These are phyloP conservation scores for Troglohyphantes excavatus DNA, from an alignment of 2,888 invertebrate genomes.

Conservation along the genomic window DNA sequence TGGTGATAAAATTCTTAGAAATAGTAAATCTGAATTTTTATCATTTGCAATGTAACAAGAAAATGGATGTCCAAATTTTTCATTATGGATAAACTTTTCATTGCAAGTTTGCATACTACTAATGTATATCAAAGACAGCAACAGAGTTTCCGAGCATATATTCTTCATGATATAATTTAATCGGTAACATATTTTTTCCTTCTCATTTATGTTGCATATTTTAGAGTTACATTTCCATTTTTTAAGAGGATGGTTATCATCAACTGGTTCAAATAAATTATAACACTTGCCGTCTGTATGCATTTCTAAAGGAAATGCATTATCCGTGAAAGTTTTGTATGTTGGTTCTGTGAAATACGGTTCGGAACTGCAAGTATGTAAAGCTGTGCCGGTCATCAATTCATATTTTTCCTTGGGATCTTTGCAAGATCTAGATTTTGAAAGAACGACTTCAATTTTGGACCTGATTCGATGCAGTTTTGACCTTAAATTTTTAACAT, in stretches of 20 bases:
- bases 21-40: neutral
- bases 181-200: neutral
- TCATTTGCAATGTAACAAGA: neutral
- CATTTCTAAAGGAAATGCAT: neutral
- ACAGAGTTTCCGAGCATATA: neutral
- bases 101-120: neutral
- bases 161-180: neutral
- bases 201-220: neutral
- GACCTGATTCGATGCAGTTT: neutral
- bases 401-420: neutral
- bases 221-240: neutral
- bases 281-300: no score
- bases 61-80: neutral
- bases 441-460: neutral
- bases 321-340: neutral
- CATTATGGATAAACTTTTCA: neutral
- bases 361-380: neutral
- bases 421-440: neutral
- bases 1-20: neutral
- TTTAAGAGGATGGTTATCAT: neutral
- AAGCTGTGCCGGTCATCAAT: neutral
- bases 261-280: no score
- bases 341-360: neutral
- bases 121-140: no score
- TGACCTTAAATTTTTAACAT: neutral